These are phyloP conservation scores for Oxycera nigricornis DNA, from an alignment of 2,888 invertebrate genomes.

Conservation along the genomic window DNA sequence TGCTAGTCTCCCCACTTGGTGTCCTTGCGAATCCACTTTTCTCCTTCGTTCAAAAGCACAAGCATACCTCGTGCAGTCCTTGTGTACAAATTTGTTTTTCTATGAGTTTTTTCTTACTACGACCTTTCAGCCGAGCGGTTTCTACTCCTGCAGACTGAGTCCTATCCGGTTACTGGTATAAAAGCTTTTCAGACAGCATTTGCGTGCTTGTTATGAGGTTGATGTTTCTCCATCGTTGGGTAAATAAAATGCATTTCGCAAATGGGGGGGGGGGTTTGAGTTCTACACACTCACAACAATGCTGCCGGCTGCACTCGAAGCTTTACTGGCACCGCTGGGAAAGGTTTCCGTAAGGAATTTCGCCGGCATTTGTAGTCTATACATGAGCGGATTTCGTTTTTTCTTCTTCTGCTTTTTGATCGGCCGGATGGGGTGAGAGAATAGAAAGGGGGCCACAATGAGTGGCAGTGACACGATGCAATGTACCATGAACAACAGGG, in stretches of 20 bases:
- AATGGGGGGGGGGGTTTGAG: too few species aligned
- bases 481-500: constrained; percentile 33
- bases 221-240: too few species aligned
- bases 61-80: not conserved
- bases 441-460: not conserved
- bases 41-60: not conserved
- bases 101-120: too few species aligned
- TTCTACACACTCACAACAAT: too few species aligned
- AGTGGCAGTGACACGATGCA: constrained; percentile 38
- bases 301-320: not conserved
- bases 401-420: not conserved
- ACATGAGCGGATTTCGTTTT: not conserved
- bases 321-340: not conserved
- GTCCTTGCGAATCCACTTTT: not conserved
- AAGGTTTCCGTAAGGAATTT: not conserved
- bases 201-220: too few species aligned
- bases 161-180: too few species aligned
- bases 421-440: not conserved
- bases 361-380: not conserved
- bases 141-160: too few species aligned
- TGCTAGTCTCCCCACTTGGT: constrained; percentile 14
- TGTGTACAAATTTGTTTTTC: too few species aligned
- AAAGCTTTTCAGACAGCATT: too few species aligned
- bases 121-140: too few species aligned
- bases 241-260: too few species aligned